A percentile compares a stretch with the other conserved stretches of the same genome.
These are phyloP conservation scores for Anarrhichthys ocellatus DNA, from an alignment of 2,113 vertebrate genomes.

Conservation along the genomic window DNA sequence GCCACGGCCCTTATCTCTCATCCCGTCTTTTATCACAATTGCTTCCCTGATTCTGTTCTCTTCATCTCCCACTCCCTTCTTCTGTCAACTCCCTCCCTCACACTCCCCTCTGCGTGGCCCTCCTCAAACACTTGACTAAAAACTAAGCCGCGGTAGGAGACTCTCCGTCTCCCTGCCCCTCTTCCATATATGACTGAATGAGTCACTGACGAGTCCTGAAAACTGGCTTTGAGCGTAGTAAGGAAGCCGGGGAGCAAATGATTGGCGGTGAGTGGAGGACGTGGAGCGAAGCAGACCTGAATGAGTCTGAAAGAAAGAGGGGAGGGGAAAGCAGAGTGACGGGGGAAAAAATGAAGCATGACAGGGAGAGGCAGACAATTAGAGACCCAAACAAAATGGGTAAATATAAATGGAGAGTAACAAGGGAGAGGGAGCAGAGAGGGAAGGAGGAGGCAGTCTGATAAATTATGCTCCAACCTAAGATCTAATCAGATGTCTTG, in stretches of 20 bases:
- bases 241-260: slow-evolving; percentile 43
- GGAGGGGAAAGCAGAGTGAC: slow-evolving; percentile 15
- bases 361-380: slow-evolving; percentile 48
- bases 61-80: slow-evolving; percentile 32
- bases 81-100: slow-evolving; percentile 27
- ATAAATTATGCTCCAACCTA: slow-evolving; percentile 36
- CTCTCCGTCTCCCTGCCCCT: slow-evolving; percentile 6
- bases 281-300: slow-evolving; percentile 32
- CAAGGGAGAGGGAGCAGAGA: slow-evolving; percentile 2
- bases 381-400: slow-evolving; percentile 49
- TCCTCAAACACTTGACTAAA: slow-evolving; percentile 37
- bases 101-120: slow-evolving; percentile 17
- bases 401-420: slow-evolving; percentile 51
- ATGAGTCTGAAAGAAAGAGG: slow-evolving; percentile 13
- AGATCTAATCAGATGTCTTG: slow-evolving; percentile 57
- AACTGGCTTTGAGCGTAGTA: slow-evolving; percentile 39
- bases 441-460: slow-evolving; percentile 14
- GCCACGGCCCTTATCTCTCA: slow-evolving; percentile 25
- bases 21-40: slow-evolving; percentile 40
- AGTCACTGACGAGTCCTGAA: slow-evolving; percentile 48
- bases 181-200: slow-evolving; percentile 35
- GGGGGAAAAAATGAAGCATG: slow-evolving; percentile 32
- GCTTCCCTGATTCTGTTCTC: slow-evolving; percentile 22
- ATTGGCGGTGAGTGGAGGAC: slow-evolving; percentile 19
- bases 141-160: slow-evolving; percentile 25